Percentiles rank a stretch among this genome's conserved stretches.
These are phyloP conservation scores for Nesogale talazaci DNA, from an alignment of 2,113 vertebrate genomes.

Conservation along the genomic window DNA sequence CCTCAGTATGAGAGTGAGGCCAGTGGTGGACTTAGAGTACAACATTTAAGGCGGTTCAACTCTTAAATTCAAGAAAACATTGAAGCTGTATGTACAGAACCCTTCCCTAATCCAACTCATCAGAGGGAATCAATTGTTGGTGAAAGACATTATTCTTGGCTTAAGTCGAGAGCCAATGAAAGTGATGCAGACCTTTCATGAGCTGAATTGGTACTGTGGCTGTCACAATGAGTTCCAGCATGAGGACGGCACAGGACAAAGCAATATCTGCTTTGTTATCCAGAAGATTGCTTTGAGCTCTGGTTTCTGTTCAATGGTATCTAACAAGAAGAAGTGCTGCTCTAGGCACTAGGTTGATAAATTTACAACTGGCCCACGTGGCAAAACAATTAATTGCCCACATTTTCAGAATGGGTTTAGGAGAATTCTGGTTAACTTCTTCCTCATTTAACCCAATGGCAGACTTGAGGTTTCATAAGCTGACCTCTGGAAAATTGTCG, in stretches of 20 bases:
- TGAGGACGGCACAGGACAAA: not conserved
- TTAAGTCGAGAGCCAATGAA: not conserved
- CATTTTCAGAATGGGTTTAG: not conserved
- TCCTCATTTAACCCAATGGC: not conserved
- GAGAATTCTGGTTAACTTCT: not conserved
- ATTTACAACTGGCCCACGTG: accelerated
- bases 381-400: accelerated
- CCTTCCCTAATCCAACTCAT: not conserved
- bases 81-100: accelerated
- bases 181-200: not conserved
- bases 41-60: accelerated
- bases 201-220: not conserved
- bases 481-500: not conserved
- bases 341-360: accelerated
- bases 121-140: not conserved
- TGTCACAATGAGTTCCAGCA: not conserved
- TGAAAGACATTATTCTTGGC: not conserved
- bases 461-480: not conserved
- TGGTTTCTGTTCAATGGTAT: not conserved
- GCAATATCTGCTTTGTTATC: not conserved
- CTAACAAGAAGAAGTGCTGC: not conserved
- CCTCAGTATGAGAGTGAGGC: not conserved
- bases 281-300: not conserved
- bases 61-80: not conserved
- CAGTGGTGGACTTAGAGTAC: accelerated